These are phyloP conservation scores for Phaenicophaeus curvirostris DNA, from an alignment of 2,797 vertebrate species.

Conservation along the genomic window DNA sequence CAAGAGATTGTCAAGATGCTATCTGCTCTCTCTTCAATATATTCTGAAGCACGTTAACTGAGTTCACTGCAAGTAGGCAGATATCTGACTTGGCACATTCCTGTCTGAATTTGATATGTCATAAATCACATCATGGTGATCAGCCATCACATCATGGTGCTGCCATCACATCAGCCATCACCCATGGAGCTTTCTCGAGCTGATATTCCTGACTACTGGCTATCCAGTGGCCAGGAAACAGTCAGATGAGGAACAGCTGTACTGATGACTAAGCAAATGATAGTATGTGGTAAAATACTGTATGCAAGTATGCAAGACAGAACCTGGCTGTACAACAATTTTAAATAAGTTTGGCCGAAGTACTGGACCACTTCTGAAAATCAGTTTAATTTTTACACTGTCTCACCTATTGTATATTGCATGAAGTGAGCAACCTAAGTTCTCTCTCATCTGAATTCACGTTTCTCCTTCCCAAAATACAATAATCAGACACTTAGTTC, in stretches of 20 bases:
- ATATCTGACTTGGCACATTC: slow-evolving; percentile 2
- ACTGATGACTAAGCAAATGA: not conserved
- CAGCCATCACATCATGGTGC: not conserved
- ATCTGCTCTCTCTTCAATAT: not conserved
- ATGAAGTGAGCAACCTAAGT: not conserved
- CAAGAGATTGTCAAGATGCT: not conserved
- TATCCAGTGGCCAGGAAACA: not conserved
- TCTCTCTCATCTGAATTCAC: not conserved
- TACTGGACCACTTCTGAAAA: not conserved
- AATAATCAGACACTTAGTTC: not conserved
- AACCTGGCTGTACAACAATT: not conserved
- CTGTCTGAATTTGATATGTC: not conserved
- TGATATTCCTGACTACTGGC: not conserved
- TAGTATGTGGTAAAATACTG: not conserved
- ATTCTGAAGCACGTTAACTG: not conserved
- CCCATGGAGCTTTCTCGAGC: not conserved
- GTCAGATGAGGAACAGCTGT: not conserved
- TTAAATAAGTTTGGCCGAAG: not conserved
- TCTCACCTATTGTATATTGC: not conserved
- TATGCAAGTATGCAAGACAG: not conserved
- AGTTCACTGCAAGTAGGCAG: not conserved
- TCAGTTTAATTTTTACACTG: not conserved
- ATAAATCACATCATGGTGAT: not conserved
- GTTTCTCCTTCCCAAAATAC: not conserved
- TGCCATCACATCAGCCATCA: too few species aligned